Conservation (phyloP, 1,140 invertebrate genomes). For the Cydia splendana region DNA sequence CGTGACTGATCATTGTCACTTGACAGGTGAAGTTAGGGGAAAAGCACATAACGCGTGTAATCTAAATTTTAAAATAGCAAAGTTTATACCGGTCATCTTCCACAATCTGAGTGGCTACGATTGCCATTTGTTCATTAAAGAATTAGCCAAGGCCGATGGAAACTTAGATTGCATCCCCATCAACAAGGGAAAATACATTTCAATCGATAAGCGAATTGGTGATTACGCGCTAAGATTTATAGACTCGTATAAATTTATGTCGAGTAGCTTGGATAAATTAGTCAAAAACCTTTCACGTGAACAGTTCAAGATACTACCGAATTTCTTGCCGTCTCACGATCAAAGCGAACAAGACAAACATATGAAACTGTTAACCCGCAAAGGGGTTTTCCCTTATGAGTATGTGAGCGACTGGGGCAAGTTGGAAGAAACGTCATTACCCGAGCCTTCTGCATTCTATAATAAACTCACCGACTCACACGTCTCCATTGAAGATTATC, state of each 20-base stretch:
- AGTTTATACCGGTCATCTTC: conserved; percentile 39
- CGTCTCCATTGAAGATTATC: conserved; percentile 40
- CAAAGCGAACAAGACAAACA: no score
- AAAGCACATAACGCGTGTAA: conserved; percentile 63
- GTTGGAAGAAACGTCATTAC: conserved; percentile 24
- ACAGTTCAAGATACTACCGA: conserved; percentile 34
- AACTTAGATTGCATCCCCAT: conserved; percentile 21
- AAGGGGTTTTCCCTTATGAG: conserved; percentile 41
- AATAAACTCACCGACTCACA: conserved; percentile 17
- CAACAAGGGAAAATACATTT: conserved; percentile 37
- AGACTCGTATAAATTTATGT: conserved; percentile 40
- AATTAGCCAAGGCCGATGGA: conserved; percentile 28
- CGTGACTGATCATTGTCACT: conserved; percentile 57
- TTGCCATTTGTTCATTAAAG: conserved; percentile 37
- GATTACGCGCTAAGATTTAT: conserved; percentile 22
- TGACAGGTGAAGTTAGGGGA: conserved; percentile 57
- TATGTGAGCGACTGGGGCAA: conserved; percentile 35
- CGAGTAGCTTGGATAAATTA: conserved; percentile 37
- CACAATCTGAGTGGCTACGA: conserved; percentile 43
- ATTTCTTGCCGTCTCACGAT: background rate
- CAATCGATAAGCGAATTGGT: no score
- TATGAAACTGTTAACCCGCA: no score
- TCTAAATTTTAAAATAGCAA: conserved; percentile 51
- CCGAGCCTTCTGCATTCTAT: conserved; percentile 24
- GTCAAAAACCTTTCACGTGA: conserved; percentile 40